Conservation (phyloP, 2,113 vertebrate genomes). For the Archocentrus centrarchus region DNA sequence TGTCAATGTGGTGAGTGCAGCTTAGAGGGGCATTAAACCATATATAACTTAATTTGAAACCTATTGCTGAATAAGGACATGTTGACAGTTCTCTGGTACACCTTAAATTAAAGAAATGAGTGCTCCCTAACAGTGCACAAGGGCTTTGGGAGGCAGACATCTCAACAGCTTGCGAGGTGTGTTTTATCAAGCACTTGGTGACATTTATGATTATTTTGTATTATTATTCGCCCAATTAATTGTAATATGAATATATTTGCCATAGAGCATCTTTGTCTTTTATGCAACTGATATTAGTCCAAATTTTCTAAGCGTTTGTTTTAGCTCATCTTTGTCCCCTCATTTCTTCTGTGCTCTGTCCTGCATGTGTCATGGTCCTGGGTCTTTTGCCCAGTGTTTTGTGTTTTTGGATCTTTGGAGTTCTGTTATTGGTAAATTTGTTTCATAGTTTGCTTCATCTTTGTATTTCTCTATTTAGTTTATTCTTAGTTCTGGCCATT, state of each 20-base stretch:
- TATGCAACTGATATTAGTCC: not conserved
- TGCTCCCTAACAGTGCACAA: not conserved
- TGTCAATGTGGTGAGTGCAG: conserved; percentile 35
- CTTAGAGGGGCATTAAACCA: conserved; percentile 47
- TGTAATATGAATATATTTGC: not conserved
- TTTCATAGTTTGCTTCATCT: too few species aligned
- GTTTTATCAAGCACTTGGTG: not conserved
- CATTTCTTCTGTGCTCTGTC: too few species aligned
- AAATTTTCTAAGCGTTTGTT: not conserved
- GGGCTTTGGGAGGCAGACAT: not conserved
- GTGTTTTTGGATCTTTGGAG: too few species aligned
- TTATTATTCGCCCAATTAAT: not conserved
- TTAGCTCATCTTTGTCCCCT: not conserved
- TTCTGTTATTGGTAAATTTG: too few species aligned
- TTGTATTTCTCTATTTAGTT: too few species aligned
- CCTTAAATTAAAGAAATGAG: not conserved
- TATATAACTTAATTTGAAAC: conserved; percentile 25
- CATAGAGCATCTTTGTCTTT: not conserved
- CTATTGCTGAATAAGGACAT: not conserved
- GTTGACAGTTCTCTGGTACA: conserved; percentile 1
- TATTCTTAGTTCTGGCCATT: too few species aligned
- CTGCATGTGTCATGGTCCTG: too few species aligned
- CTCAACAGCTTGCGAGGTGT: not conserved
- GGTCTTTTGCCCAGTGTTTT: too few species aligned
- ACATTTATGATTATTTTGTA: conserved; percentile 7